Base-by-base conservation (phyloP, 2,113 vertebrate species). In the Mustela nigripes region DNA sequence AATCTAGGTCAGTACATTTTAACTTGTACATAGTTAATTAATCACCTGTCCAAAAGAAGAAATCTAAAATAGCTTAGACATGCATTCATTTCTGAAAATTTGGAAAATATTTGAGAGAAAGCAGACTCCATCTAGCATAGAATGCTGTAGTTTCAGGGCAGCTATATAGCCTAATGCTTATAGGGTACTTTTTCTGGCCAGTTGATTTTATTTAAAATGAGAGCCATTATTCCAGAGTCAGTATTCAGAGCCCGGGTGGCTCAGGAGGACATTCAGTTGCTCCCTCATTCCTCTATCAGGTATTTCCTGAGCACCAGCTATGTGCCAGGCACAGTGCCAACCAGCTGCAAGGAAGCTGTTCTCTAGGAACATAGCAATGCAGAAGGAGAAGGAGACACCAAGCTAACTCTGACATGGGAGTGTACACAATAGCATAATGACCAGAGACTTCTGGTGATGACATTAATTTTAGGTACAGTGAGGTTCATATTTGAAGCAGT, bases 101-200 rank as follows among this genome's bases (percentile, higher is more conserved):
- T 84, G 89, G 42, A 45, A 45, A 15, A 45, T 97, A 79, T 24
- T 71, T 92, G 45, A 86, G 65, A 19, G 21, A 86, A 97, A 84
- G 50, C 19, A 31, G 33, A 5, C 39, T 69, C 9, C 36, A 39
- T 95, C 24, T 76, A 50, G 69, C 50, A 24, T 93, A 45, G 14
- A 48, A 15, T 93, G 11, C 14, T 67, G 0, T 63, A 39, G 19
- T 71, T 89, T 95, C 36, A 14, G 9, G 33, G 31, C 28, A 67
- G 12, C 45, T 67, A 7, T 31, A 31, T 21, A 53, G 9, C 10
- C n/a, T 42, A 42, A 87, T 65, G 16, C 50, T 60, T 50, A 39
- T 2, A 71, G 26, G 74, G 42, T n/a, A 5, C 21, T 80, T 67
- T 69, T 65, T 50, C 84, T 83, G 26, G 28, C 11, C n/a, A 83